phyloP scores from a whole-genome alignment of 1,140 invertebrate species.

The Trichonephila clavipes region DNA sequence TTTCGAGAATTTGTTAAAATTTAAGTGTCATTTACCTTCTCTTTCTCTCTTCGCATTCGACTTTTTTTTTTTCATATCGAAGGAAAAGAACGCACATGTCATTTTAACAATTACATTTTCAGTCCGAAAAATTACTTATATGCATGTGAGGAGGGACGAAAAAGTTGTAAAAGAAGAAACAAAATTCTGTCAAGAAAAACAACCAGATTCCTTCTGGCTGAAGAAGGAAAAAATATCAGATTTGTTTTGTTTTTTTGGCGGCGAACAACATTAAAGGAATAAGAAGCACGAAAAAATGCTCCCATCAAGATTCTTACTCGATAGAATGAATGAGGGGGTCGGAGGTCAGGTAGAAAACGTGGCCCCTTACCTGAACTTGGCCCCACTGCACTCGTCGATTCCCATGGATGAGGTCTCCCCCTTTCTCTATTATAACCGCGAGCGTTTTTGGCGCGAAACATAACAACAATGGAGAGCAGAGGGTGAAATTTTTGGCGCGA shows the following conservation, averaged over 20 bases:
- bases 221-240: not conserved
- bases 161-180: not conserved
- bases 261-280: not conserved
- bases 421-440: not conserved
- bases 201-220: not conserved
- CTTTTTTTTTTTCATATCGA: no score
- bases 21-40: no score
- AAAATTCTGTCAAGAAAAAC: not conserved
- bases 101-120: not conserved
- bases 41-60: no score
- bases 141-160: not conserved
- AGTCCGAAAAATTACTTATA: not conserved
- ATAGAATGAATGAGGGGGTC: conserved; percentile 7
- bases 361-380: conserved; percentile 13
- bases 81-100: no score
- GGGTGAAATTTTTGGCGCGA: conserved; percentile 65
- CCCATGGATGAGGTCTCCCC: conserved; percentile 30
- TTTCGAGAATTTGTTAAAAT: no score
- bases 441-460: conserved; percentile 62
- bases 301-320: conserved; percentile 12
- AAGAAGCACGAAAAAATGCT: not conserved
- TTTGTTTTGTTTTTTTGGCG: not conserved
- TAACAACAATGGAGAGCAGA: not conserved
- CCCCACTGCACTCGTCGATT: conserved; percentile 14
- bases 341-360: conserved; percentile 51